Evolutionary conservation across 2,797 vertebrate species (phyloP), one percentile per base, ranked within the genome.

Genomic region (Capromys pilorides): DNA sequence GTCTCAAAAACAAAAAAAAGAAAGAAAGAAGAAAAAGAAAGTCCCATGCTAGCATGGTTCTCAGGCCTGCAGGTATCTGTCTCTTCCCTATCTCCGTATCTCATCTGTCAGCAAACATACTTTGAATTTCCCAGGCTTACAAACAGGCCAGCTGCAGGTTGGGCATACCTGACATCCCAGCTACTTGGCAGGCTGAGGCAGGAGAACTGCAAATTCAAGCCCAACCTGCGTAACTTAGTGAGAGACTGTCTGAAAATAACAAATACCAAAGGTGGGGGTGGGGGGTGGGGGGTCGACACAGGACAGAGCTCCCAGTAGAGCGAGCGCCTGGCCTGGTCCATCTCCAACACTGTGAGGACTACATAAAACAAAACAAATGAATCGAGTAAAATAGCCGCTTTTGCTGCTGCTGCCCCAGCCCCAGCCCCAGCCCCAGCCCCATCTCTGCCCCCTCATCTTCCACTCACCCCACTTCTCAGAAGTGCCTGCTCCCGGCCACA

Each of bases 71-170:
- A 62, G 69, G 59, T 66, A 10, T 80, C 73, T 73, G 62, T 93
- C 64, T 91, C 21, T 80, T 79, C 61, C 21, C 45, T 51, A n/a
- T 83, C 77, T 62, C 73, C 28, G 83, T 71, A 73, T 36, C 11
- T 93, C 64, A 41, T 39, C 71, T 33, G n/a, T 51, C 49, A 62
- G 39, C 69, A 81, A 69, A 85, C 19, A 61, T 49, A 61, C 61
- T 85, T 78, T 59, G 31, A 61, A 69, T 95, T 88, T 95, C 66
- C 62, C 61, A 14, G n/a, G 49, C 86, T 78, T 71, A 12, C 39
- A 39, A 39, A 22, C n/a, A 71, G 36, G 39, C 39, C 71, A 45
- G 24, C 12, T 45, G 39, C n/a, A 11, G 24, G 71, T 45, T 11
- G 24, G 26, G 39, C 39, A 26, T 45, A 39, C 24, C 71, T 45